Percentiles rank a stretch among this genome's conserved stretches.
Evolutionary conservation across 2,797 vertebrate species (phyloP).

Genomic region (Acanthornis magna): DNA sequence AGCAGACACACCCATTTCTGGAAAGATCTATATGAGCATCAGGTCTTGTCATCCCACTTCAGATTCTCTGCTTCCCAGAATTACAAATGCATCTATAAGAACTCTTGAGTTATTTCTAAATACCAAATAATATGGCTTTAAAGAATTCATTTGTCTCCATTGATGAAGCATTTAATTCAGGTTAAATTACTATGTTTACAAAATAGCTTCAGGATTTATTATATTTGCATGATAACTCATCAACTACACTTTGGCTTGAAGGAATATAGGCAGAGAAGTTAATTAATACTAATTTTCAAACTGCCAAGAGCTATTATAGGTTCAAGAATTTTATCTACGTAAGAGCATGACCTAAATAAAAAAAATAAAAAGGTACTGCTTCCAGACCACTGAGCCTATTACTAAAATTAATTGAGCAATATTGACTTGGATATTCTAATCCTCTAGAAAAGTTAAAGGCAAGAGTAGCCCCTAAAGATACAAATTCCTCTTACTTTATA

Average conservation of each 20-base stretch:
- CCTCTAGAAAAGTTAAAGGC: slow-evolving; percentile 56
- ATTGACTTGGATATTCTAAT: slow-evolving; percentile 68
- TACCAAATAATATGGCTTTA: slow-evolving; percentile 34
- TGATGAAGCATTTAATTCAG: slow-evolving; percentile 65
- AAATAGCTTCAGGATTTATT: slow-evolving; percentile 69
- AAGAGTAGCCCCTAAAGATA: slow-evolving; percentile 30
- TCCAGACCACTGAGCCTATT: slow-evolving; percentile 58
- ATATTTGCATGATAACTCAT: slow-evolving; percentile 52
- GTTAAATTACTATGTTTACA: slow-evolving; percentile 65
- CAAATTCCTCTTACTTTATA: slow-evolving; percentile 49
- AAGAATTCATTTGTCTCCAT: slow-evolving; percentile 63
- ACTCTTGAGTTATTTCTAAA: neutral
- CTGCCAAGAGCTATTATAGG: slow-evolving; percentile 29
- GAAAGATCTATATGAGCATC: neutral
- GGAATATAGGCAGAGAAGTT: slow-evolving; percentile 69
- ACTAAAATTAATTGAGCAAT: slow-evolving; percentile 65
- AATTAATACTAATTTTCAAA: slow-evolving; percentile 72
- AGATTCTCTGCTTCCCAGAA: neutral
- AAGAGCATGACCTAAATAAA: slow-evolving; percentile 20
- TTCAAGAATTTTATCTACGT: slow-evolving; percentile 2
- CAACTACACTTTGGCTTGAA: slow-evolving; percentile 59
- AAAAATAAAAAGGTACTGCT: slow-evolving; percentile 28
- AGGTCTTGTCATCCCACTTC: neutral
- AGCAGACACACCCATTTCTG: neutral
- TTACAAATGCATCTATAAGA: neutral